phyloP scores from a whole-genome alignment of 2,888 invertebrate genomes.

The Phymatocera aterrima region DNA sequence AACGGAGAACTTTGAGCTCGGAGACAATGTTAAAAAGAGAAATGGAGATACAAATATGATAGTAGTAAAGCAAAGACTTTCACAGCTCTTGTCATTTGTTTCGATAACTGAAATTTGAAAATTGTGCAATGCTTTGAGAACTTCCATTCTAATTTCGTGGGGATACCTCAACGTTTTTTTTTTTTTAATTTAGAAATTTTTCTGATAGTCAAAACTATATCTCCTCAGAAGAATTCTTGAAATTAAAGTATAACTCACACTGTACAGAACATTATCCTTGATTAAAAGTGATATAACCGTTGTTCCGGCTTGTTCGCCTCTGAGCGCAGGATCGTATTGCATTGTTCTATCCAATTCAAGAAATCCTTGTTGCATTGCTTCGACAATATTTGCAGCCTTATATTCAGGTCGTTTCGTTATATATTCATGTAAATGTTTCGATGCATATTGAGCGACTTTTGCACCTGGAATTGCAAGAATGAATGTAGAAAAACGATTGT shows the following conservation, averaged over 20 bases:
- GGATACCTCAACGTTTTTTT: neutral
- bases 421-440: constrained; percentile 95
- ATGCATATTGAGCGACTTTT: constrained; percentile 95
- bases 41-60: no score
- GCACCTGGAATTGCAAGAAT: constrained; percentile 79
- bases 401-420: constrained; percentile 90
- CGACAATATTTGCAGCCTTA: constrained; percentile 87
- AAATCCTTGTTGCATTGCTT: constrained; percentile 92
- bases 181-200: no score
- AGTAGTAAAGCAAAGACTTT: no score
- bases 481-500: neutral
- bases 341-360: constrained; percentile 95
- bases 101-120: no score
- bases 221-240: no score
- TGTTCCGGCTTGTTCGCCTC: constrained; percentile 95
- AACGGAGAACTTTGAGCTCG: neutral
- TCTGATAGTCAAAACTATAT: no score
- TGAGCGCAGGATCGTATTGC: constrained; percentile 90
- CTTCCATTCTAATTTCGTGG: no score
- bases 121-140: no score
- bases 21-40: neutral
- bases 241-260: constrained; percentile 77
- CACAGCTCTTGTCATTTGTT: no score
- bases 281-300: constrained; percentile 93
- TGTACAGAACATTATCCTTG: constrained; percentile 91